Evolutionary conservation across 1,140 invertebrate species (phyloP), one percentile per base, ranked within the genome.

Genomic region (Rhagoletis pomonella): DNA sequence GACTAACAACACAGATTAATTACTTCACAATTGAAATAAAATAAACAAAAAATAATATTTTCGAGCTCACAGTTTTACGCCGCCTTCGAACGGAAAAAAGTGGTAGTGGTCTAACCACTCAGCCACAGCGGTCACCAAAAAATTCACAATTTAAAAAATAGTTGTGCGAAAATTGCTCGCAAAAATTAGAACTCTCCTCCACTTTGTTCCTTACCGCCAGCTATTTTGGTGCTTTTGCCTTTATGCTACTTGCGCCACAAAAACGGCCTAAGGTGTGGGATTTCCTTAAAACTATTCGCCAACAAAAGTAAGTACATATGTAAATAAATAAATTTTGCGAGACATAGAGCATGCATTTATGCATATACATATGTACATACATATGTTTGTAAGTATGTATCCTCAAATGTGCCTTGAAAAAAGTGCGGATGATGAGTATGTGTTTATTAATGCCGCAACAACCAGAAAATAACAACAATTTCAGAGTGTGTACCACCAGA

Each of bases 401-500:
- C 9, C 60, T 29, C 29, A 29, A 29, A 29, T 29, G 60, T n/a
- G 60, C 60, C 58, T 55, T 55, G 50, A 55, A 2, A 55, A 55
- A 55, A 55, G 50, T 55, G 50, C 50, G 50, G 50, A 55, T 55
- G 29, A 6, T 77, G 73, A 55, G 44, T 81, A 55, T 81, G 44
- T 81, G 73, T 81, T 81, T 81, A 81, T 55, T 81, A 19, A 81
- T 81, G 73, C 17, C 73, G 47, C 44, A 81, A 55, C 44, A 81
- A 81, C 73, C 47, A 81, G 73, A 12, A 81, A 77, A 50, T 50
- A 81, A 81, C 47, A 81, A 81, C 47, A 81, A 19, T 17, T 55
- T 2, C 50, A 55, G 12, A 59, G 12, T 59, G 10, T 77, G 69
- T 17, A 44, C 29, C 29, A 77, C 14, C 50, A 81, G 50, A 55